Evolutionary conservation across 2,888 invertebrate species (phyloP).

Genomic region (Nymphalis polychloros): DNA sequence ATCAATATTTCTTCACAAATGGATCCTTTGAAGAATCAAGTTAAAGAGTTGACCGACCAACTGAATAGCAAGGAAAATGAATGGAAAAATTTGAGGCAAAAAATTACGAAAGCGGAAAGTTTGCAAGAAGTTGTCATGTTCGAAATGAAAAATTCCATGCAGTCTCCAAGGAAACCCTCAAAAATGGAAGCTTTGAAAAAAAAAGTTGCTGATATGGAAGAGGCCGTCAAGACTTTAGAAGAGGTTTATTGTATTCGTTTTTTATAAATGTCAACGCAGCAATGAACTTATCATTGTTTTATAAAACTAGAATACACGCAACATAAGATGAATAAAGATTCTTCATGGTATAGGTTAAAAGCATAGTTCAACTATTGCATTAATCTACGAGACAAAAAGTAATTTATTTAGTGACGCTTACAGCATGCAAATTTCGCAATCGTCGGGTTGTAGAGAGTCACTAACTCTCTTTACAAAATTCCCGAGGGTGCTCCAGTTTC

Average conservation of each 20-base stretch:
- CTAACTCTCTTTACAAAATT: background rate
- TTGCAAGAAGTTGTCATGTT: slow-evolving; percentile 78
- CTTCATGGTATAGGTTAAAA: background rate
- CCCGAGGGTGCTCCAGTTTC: slow-evolving; percentile 5
- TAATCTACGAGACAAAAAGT: background rate
- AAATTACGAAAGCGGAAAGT: slow-evolving; percentile 79
- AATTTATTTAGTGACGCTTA: background rate
- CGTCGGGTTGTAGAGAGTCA: background rate
- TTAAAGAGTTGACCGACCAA: slow-evolving; percentile 77
- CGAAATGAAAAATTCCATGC: slow-evolving; percentile 78
- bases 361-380: background rate
- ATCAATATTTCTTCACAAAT: slow-evolving; percentile 79
- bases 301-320: no score
- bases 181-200: slow-evolving; percentile 84
- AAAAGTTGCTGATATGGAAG: slow-evolving; percentile 84
- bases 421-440: slow-evolving; percentile 5
- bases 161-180: slow-evolving; percentile 74
- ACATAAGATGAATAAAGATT: background rate
- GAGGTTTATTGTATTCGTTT: slow-evolving; percentile 35
- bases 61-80: slow-evolving; percentile 78
- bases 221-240: slow-evolving; percentile 72
- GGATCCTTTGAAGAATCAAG: slow-evolving; percentile 79
- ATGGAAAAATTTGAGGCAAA: slow-evolving; percentile 79
- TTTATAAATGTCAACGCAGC: background rate
- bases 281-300: no score